Evolutionary conservation across 2,113 vertebrate species (phyloP), one percentile per base, ranked within the genome.

Genomic region (Neolamprologus brichardi): DNA sequence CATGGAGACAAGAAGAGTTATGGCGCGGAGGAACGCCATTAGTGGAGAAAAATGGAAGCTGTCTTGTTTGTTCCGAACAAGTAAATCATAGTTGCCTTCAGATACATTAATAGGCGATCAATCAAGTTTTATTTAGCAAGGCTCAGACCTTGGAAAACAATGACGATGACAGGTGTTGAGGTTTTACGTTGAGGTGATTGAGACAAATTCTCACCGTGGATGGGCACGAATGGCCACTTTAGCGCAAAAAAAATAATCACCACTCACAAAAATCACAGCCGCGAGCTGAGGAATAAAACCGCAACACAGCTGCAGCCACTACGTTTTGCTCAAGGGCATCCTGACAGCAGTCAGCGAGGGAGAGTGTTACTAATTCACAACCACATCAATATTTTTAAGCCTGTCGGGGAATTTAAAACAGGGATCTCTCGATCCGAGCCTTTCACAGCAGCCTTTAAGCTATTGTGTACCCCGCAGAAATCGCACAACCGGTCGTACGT

Each of bases 31-130:
- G 83, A 93, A 91, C 85, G 49, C 92, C 93, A 93, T 95, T 95
- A 96, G 93, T 34, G 62, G 90, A 95, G 93, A 96, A 92, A 95
- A 95, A 96, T 94, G 92, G 90, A 90, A 87, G 89, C 93, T 95
- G 94, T 95, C 95, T 87, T 64, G 89, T 91, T 91, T 92, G 90
- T 87, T 87, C 72, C 85, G 86, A 94, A 95, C 84, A 90, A 95
- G 91, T 95, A 93, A 93, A 96, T 95, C 94, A 95, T 78, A 80
- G 91, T 90, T 78, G 88, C 90, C 92, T 96, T 94, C 91, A 78
- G 85, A 62, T 82, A 23, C 88, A 89, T 95, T 95, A 95, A 96
- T 89, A 95, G 94, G 85, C 72, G 83, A 96, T 96, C 95, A 85
- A 94, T 96, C 95, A 95, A 32, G 89, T 91, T 93, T 94, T 92